Evolutionary conservation across 2,797 vertebrate genomes (phyloP), one percentile per base, ranked within the genome.

Genomic region (Arnoldichthys spilopterus): DNA sequence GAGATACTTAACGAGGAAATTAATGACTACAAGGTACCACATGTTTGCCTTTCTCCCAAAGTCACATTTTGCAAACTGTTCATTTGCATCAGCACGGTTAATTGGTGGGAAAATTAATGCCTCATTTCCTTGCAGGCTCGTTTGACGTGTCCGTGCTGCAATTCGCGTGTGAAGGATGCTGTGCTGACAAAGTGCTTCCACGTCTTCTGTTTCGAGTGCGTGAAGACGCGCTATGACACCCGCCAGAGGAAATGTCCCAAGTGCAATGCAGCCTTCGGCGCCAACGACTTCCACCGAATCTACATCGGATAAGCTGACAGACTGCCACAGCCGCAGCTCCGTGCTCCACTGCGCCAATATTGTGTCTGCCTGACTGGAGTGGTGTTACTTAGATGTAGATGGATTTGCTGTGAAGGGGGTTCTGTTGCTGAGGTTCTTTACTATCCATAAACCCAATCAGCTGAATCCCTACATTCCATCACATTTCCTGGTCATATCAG

Each of bases 131-230:
- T 6, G 9, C 86, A 99, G 98, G 96, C 97, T 1, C 95, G 96
- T 0, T 91, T 99, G 85, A 98, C 97, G 0, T 99, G 98, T 86
- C 98, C 97, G 0, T 99, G 98, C 94, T 99, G 98, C 85, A 99
- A 99, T 89, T 97, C 96, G 58, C 96, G 96, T 40, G 96, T 98
- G 82, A 99, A 99, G 92, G 97, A 99, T 0, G 97, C 97, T 0
- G 97, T 99, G 0, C 94, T 99, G 79, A 99, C 97, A 3, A 99
- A 99, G 90, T 99, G 98, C 89, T 99, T 99, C 87, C 98, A 99
- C 0, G 97, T 99, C 54, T 99, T 99, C 94, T 99, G 98, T 91
- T 99, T 98, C 0, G 97, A 99, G 90, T 98, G 97, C 1, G 96
- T 99, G 22, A 99, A 99, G 88, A 99, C 96, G 0, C 96, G 97